Conservation (phyloP, 2,797 vertebrate species). For the Passerculus sandwichensis region DNA sequence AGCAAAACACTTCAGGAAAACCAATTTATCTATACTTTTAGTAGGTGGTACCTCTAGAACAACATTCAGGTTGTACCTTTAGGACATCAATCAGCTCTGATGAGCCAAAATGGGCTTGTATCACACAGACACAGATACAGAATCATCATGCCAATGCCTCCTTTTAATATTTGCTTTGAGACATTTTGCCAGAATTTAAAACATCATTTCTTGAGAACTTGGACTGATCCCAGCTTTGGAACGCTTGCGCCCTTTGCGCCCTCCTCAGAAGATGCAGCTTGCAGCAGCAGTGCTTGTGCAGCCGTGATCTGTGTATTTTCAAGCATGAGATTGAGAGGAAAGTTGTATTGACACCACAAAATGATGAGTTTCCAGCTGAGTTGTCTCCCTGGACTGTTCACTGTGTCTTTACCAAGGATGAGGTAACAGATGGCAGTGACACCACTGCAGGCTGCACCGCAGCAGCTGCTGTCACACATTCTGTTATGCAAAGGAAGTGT, state of each 20-base stretch:
- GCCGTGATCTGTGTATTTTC: not conserved
- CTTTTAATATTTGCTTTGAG: not conserved
- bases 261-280: not conserved
- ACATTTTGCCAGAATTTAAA: not conserved
- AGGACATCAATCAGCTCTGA: not conserved
- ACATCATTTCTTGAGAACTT: not conserved
- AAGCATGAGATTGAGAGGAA: not conserved
- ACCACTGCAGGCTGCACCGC: accelerated
- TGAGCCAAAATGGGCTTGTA: not conserved
- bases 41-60: not conserved
- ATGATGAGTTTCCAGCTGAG: not conserved
- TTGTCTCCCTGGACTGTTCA: not conserved
- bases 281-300: not conserved
- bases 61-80: not conserved
- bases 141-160: not conserved
- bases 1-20: not conserved
- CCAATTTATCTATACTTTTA: not conserved
- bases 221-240: not conserved
- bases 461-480: not conserved
- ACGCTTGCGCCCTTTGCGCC: accelerated
- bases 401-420: not conserved
- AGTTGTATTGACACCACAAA: not conserved
- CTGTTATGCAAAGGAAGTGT: not conserved
- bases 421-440: not conserved
- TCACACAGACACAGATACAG: not conserved